Conservation (phyloP, 2,888 invertebrate genomes). For the Tenthredo mesomela region DNA sequence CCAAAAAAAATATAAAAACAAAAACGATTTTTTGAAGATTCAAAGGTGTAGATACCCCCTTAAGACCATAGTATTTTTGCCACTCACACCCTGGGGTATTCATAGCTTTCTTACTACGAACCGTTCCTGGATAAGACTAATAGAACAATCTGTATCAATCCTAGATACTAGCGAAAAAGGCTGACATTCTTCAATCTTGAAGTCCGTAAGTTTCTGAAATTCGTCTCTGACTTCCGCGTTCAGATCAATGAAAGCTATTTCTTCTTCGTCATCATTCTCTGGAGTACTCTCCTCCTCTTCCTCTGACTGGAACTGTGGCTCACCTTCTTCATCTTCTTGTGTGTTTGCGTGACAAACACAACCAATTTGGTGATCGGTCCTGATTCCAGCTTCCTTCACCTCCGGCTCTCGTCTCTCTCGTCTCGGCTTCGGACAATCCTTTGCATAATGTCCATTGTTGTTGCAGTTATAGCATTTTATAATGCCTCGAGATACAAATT, state of each 20-base stretch:
- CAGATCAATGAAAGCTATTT: slow-evolving; percentile 49
- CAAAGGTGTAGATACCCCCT: too few species aligned
- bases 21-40: too few species aligned
- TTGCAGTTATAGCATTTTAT: slow-evolving; percentile 2
- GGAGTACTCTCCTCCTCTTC: slow-evolving; percentile 45
- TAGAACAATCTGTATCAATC: slow-evolving; percentile 53
- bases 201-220: slow-evolving; percentile 35
- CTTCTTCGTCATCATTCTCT: slow-evolving; percentile 32
- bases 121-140: slow-evolving; percentile 51
- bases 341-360: too few species aligned
- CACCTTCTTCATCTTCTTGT: not conserved
- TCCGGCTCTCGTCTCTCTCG: not conserved
- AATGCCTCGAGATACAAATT: not conserved
- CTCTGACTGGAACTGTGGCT: slow-evolving; percentile 6
- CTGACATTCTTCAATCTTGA: slow-evolving; percentile 30
- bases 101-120: slow-evolving; percentile 42
- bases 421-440: slow-evolving; percentile 6
- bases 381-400: too few species aligned
- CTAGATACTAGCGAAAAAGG: slow-evolving; percentile 48
- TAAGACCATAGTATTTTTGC: slow-evolving; percentile 50
- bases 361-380: too few species aligned
- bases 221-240: slow-evolving; percentile 33
- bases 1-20: too few species aligned
- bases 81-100: slow-evolving; percentile 21
- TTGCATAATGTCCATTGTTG: slow-evolving; percentile 7